Percentiles rank a stretch among this genome's conserved stretches.
phyloP scores from a whole-genome alignment of 1,140 invertebrate genomes.

The Drosophila ficusphila region DNA sequence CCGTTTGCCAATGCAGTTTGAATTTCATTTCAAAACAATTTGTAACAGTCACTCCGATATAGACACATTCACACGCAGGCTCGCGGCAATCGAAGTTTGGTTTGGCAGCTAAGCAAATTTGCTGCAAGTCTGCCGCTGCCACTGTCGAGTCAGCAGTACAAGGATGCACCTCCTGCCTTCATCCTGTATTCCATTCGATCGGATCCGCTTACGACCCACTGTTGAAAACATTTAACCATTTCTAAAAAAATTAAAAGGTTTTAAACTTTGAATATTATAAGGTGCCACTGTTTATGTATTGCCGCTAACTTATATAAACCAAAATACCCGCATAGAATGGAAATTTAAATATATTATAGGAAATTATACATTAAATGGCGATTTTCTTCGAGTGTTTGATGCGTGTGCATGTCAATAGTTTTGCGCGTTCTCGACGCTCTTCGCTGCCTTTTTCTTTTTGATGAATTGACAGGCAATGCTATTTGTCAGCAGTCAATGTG shows the following conservation, averaged over 20 bases:
- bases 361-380: no score
- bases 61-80: slow-evolving; percentile 45
- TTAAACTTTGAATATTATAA: no score
- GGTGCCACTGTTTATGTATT: no score
- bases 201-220: slow-evolving; percentile 13
- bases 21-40: slow-evolving; percentile 82
- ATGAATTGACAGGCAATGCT: slow-evolving; percentile 84
- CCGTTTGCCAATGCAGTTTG: slow-evolving; percentile 38
- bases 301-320: no score
- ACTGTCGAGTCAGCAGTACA: slow-evolving; percentile 60
- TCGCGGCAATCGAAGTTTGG: slow-evolving; percentile 72
- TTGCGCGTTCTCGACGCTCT: slow-evolving; percentile 44
- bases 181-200: slow-evolving; percentile 25
- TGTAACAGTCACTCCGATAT: slow-evolving; percentile 65
- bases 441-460: slow-evolving; percentile 60
- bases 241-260: no score
- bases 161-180: slow-evolving; percentile 50
- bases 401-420: slow-evolving; percentile 74
- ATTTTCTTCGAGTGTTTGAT: slow-evolving; percentile 18
- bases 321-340: no score
- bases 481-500: slow-evolving; percentile 84
- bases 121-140: slow-evolving; percentile 40
- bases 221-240: not conserved
- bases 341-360: no score
- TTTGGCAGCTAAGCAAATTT: slow-evolving; percentile 82